These are phyloP conservation scores for Zaprionus nigranus DNA, from an alignment of 1,140 invertebrate genomes.

Conservation along the genomic window DNA sequence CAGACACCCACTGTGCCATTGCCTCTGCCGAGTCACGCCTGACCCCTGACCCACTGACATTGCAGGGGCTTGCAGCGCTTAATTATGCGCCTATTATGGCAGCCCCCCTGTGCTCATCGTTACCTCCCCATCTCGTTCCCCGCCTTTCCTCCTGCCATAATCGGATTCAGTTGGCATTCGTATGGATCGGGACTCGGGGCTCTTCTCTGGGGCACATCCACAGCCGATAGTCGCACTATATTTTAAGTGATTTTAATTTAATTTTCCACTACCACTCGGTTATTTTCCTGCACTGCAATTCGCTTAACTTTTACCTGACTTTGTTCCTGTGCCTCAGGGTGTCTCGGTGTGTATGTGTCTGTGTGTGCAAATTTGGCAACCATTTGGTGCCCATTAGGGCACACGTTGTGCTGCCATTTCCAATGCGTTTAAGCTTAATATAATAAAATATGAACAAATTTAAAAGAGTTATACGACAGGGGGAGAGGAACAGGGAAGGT, in stretches of 20 bases:
- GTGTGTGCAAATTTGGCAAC: conserved; percentile 5
- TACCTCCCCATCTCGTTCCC: background rate
- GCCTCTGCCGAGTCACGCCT: background rate
- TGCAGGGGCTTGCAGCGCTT: conserved; percentile 39
- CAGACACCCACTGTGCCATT: background rate
- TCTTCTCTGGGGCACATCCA: conserved; percentile 8
- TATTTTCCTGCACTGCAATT: conserved; percentile 14
- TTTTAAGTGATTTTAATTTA: conserved; percentile 83
- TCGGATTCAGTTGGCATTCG: conserved; percentile 37
- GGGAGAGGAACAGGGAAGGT: accelerated
- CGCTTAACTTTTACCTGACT: conserved; percentile 3
- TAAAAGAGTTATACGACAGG: background rate
- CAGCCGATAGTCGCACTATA: conserved; percentile 57
- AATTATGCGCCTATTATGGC: conserved; percentile 77
- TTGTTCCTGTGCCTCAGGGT: background rate
- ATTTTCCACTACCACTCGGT: conserved; percentile 50
- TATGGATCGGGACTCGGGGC: background rate
- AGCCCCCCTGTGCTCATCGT: conserved; percentile 12
- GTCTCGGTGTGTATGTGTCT: background rate
- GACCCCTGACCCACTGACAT: background rate
- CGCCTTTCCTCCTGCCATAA: background rate
- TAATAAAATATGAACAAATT: conserved; percentile 7
- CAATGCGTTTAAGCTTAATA: conserved; percentile 19
- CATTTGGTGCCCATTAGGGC: conserved; percentile 17
- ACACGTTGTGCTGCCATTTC: conserved; percentile 15